A percentile compares a stretch with the other conserved stretches of the same genome.
phyloP scores from a whole-genome alignment of 2,888 invertebrate species.

The Nephrotoma flavescens region DNA sequence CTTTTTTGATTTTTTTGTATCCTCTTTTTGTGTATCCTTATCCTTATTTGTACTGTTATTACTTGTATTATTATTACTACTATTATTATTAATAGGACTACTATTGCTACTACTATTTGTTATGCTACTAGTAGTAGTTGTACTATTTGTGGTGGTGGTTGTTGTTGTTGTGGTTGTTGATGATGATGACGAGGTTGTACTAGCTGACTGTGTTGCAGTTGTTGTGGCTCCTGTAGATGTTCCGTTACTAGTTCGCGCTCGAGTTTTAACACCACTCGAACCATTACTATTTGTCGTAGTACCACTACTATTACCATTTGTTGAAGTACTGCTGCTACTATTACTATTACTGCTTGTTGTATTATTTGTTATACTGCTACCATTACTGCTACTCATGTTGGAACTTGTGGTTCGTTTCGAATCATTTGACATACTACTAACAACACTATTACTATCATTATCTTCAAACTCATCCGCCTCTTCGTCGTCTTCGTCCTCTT shows the following conservation, averaged over 20 bases:
- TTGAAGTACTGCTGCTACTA: not conserved
- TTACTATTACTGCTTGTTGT: not conserved
- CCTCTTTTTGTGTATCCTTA: not conserved
- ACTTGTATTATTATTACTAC: conserved; percentile 5
- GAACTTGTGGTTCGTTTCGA: not conserved
- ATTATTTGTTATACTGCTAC: not conserved
- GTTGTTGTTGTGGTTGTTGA: not conserved
- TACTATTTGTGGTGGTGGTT: not conserved
- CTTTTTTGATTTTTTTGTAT: conserved; percentile 27
- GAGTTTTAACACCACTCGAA: not conserved
- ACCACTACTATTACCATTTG: not conserved
- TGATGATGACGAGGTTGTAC: not conserved
- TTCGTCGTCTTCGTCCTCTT: not conserved
- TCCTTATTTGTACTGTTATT: conserved; percentile 6
- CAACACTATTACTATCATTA: not conserved
- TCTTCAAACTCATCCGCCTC: not conserved
- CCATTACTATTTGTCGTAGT: not conserved
- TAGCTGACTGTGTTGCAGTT: not conserved
- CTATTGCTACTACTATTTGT: conserved; percentile 5
- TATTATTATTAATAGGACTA: conserved; percentile 1
- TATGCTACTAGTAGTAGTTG: conserved; percentile 6
- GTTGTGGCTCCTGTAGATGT: not conserved
- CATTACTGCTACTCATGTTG: not conserved
- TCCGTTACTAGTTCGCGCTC: not conserved
- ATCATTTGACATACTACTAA: not conserved